Base-by-base conservation (phyloP, 1,140 invertebrate genomes). In the Stegodyphus mimosarum region DNA sequence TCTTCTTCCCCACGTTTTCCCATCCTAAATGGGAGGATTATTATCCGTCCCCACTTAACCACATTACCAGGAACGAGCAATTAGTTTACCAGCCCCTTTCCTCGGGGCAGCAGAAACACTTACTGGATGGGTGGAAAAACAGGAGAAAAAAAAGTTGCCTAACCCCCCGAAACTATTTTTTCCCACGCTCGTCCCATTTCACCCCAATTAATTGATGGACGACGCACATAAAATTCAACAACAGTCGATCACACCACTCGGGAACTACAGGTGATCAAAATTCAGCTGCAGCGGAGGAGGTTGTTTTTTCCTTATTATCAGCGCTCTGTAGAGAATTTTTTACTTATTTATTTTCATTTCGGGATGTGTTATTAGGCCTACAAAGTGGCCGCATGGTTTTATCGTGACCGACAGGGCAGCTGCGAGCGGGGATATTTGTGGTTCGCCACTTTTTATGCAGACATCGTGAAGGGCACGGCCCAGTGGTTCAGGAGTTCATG, bases 391-490 rank as follows among this genome's bases (percentile, higher is more conserved):
- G 33, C 69, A 64, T 78, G 76, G 48, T 33, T 33, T 53, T 13
- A 48, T 78, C 76, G 76, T 78, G 76, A 78, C 64, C 75, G 15
- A 15, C 17, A 48, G 63, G 75, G 60, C 75, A 77, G 75, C 48
- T 77, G 75, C n/a, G 63, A 11, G 53, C 63, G 75, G 75, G 75
- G 75, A 63, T 60, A 66, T 63, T 18, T 50, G 7, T 11, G 64
- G 55, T 60, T 60, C 55, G 15, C 15, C 55, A 60, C 15, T 60
- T 60, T 60, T 11, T 60, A 49, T 63, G 75, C 13, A 17, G 10
- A 51, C 17, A 53, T 81, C 80, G 80, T 83, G 80, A 83, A 71
- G 17, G 50, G 72, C 9, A 11, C 80, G 17, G 71, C 80, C 80
- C 80, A 83, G 80, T 74, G 80, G 80, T 70, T 53, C 55, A 9